Evolutionary conservation across 2,113 vertebrate species (phyloP), one percentile per base, ranked within the genome.

Genomic region (Rallus limicola): DNA sequence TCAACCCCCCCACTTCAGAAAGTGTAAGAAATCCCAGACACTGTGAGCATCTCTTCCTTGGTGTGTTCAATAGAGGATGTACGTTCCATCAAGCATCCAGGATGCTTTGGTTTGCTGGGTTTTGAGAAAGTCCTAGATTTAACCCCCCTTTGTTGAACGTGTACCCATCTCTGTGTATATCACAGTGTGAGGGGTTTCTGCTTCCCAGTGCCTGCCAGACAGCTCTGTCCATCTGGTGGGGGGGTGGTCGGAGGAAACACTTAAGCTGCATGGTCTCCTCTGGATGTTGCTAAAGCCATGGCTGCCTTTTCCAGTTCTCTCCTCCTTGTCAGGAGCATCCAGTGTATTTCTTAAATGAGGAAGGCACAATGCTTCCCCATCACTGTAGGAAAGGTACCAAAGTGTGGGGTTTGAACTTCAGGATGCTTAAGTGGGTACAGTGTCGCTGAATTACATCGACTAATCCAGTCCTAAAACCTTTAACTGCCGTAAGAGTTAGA

Each of bases 351-450:
- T 59, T 9, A 2, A 70, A 86, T 65, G 7, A 18, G 34, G 50
- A 67, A 36, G 3, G 34, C 25, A 4, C 0, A 0, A 5, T 0
- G 0, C 64, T 82, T 56, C 68, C 14, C 18, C 11, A 0, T 38
- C 25, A 52, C 52, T 0, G 0, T 28, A 40, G 56, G 10, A 53
- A 46, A 36, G 38, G 17, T 16, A 40, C 16, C 23, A 11, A 74
- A 86, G 63, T 31, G 2, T 8, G 18, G 28, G 31, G 0, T 28
- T 63, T 53, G 40, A 74, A 36, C 5, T 2, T 82, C 48, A 34
- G 48, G 42, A 11, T 5, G 9, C 5, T 58, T 46, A 18, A n/a
- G 42, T 52, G 34, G 7, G 28, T 74, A 88, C 50, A 11, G 2
- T n/a, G 59, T 58, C 59, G 16, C 55, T 55, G 63, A 65, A 34